Evolutionary conservation across 1,140 invertebrate genomes (phyloP).

Genomic region (Nixonia krombeini): DNA sequence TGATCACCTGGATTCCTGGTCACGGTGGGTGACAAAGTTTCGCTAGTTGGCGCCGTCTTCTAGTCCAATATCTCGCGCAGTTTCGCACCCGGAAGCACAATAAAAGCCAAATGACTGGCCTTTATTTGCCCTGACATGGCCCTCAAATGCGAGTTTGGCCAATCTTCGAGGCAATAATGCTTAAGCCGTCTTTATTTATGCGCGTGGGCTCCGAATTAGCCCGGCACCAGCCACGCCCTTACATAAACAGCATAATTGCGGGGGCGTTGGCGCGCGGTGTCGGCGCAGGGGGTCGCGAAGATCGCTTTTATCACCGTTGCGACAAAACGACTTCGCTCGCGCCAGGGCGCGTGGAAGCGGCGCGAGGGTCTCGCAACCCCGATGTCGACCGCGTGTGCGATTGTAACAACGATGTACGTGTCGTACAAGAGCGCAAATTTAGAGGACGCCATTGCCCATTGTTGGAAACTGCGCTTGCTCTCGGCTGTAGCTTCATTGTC

Average conservation of each 20-base stretch:
- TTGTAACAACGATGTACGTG: conserved; percentile 32
- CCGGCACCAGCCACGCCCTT: conserved; percentile 59
- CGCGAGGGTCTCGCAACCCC: conserved; percentile 18
- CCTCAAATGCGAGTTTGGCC: conserved; percentile 34
- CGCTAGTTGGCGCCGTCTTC: too few species aligned
- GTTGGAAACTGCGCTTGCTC: too few species aligned
- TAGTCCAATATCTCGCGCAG: too few species aligned
- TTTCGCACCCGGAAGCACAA: too few species aligned
- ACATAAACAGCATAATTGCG: conserved; percentile 68
- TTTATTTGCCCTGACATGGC: conserved; percentile 11
- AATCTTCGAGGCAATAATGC: conserved; percentile 53
- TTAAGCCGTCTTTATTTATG: conserved; percentile 53
- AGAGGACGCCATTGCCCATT: conserved; percentile 13
- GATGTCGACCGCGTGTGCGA: conserved; percentile 21
- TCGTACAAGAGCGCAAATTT: conserved; percentile 30
- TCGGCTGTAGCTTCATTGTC: background rate
- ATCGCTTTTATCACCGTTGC: conserved; percentile 61
- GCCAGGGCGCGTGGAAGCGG: background rate
- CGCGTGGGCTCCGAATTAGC: conserved; percentile 49
- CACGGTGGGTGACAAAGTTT: too few species aligned
- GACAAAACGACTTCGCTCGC: conserved; percentile 54
- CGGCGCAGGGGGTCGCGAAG: conserved; percentile 20
- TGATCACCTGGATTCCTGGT: too few species aligned
- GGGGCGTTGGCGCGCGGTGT: conserved; percentile 54
- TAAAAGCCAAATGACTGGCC: background rate